Conservation (phyloP, 2,888 invertebrate genomes). For the Boloria euphrosyne region DNA sequence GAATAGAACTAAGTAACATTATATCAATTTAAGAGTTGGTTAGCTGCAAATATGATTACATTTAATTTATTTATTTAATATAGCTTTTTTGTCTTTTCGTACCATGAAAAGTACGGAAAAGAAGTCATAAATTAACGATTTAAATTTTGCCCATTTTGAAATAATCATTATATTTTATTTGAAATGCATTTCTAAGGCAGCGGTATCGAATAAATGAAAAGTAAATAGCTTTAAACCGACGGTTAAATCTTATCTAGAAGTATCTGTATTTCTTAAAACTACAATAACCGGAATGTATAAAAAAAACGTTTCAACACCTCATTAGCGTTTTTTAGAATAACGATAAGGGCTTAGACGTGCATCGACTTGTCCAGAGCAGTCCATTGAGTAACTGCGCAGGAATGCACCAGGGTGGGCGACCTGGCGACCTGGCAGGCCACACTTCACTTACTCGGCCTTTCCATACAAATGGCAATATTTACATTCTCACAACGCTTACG, state of each 20-base stretch:
- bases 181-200: too few species aligned
- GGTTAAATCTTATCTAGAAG: neutral
- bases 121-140: too few species aligned
- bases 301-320: neutral
- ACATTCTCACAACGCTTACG: neutral
- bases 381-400: conserved; percentile 46
- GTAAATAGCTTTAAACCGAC: neutral
- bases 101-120: too few species aligned
- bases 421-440: neutral
- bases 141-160: too few species aligned
- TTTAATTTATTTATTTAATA: too few species aligned
- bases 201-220: too few species aligned
- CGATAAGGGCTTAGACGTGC: conserved; percentile 33
- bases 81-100: too few species aligned
- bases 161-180: too few species aligned
- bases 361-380: conserved; percentile 21
- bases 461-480: conserved; percentile 18
- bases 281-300: neutral
- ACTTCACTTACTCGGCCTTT: neutral
- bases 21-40: too few species aligned
- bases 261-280: neutral
- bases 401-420: conserved; percentile 37
- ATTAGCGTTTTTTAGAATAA: conserved; percentile 8
- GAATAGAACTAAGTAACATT: too few species aligned
- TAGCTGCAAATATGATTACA: too few species aligned